Evolutionary conservation across 2,797 vertebrate genomes (phyloP).

Genomic region (Sebastes taczanowskii): DNA sequence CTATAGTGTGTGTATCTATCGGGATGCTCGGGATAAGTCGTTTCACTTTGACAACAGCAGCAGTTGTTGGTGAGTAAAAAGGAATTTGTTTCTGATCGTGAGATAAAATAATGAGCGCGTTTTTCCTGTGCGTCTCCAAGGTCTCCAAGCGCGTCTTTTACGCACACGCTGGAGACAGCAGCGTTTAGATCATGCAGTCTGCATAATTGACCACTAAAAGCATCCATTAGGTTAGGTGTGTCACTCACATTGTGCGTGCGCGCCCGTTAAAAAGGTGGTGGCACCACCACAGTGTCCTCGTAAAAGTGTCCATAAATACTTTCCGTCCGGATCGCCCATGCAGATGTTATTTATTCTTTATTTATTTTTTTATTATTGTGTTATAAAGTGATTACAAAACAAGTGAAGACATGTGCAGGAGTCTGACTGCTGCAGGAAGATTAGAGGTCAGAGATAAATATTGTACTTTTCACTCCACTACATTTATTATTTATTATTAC

Average conservation of each 20-base stretch:
- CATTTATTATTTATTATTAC: background rate
- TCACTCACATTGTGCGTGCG: constrained; percentile 13
- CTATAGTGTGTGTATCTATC: background rate
- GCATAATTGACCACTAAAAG: constrained; percentile 46
- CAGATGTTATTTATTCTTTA: constrained; percentile 36
- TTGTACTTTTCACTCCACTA: background rate
- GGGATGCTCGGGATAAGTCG: constrained; percentile 52
- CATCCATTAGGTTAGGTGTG: constrained; percentile 50
- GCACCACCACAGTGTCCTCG: constrained; percentile 44
- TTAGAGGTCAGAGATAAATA: background rate
- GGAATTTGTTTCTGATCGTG: background rate
- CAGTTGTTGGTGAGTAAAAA: constrained; percentile 62
- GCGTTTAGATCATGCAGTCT: background rate
- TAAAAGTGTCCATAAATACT: constrained; percentile 39
- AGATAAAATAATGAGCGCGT: background rate
- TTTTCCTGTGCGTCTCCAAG: background rate
- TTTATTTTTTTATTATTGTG: no score
- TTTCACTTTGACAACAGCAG: constrained; percentile 37
- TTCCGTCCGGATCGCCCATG: constrained; percentile 19
- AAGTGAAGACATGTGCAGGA: no score
- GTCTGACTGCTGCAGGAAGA: no score
- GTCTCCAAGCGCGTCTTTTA: constrained; percentile 22
- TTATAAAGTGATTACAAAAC: no score
- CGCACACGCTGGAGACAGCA: constrained; percentile 4
- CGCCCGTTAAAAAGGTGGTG: constrained; percentile 16